These are phyloP conservation scores for Lepidonotus clava DNA, from an alignment of 2,888 invertebrate species.

Conservation along the genomic window DNA sequence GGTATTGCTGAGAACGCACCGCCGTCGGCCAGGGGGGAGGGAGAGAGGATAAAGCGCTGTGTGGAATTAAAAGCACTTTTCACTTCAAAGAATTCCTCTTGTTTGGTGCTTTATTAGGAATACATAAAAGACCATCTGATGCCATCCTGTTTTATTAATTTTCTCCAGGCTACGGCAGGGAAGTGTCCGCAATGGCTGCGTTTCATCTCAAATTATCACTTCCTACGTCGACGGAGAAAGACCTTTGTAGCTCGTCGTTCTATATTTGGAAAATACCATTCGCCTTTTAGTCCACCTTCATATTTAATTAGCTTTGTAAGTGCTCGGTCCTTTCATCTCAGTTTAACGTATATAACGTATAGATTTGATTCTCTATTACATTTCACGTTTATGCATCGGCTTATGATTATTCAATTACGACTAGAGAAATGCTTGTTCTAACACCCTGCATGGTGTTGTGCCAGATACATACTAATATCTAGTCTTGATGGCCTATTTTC, in stretches of 20 bases:
- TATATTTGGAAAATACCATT: background rate
- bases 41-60: background rate
- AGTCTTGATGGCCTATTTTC: too few relatives aligned
- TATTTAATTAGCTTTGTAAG: background rate
- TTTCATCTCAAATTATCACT: constrained; percentile 37
- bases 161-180: constrained; percentile 18
- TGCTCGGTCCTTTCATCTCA: background rate
- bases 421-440: too few relatives aligned
- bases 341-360: background rate
- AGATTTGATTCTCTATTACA: background rate
- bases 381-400: background rate
- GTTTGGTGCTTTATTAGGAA: constrained; percentile 44
- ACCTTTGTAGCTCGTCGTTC: background rate
- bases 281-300: background rate
- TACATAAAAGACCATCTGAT: constrained; percentile 31
- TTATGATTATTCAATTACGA: too few relatives aligned
- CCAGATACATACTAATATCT: too few relatives aligned
- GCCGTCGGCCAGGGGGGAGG: constrained; percentile 1
- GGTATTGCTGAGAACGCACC: constrained; percentile 21
- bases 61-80: constrained; percentile 45
- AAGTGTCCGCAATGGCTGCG: constrained; percentile 28
- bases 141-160: constrained; percentile 42
- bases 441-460: too few relatives aligned
- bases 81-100: constrained; percentile 39
- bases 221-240: background rate